Base-by-base conservation (phyloP, 2,888 invertebrate genomes). In the Stenodema calcarata region DNA sequence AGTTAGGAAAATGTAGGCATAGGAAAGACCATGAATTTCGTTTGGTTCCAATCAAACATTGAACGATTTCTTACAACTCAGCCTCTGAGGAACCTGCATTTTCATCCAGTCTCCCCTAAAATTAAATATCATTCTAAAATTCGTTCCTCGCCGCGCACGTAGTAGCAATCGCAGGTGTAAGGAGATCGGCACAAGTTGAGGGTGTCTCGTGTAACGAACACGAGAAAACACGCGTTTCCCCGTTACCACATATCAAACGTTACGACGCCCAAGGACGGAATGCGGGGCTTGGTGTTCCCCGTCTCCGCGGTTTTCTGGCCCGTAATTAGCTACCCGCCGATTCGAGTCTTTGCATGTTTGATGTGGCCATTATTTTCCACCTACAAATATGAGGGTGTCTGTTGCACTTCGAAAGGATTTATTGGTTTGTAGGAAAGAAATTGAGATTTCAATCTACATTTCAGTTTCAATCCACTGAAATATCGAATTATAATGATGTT, bases 211-310 rank as follows among this genome's bases (percentile, higher is more conserved):
- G 41, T 35, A 35, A 75, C 35, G 73, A 41, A 75, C 73, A 18
- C 35, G 1, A 75, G 73, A 30, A 62, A 41, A 41, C 73, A 35
- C 73, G 70, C 70, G 70, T 70, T 23, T 70, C 70, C 27, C 14
- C n/a, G 73, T 75, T 75, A 35, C 73, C 73, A n/a, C 73, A 75
- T 75, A 41, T 75, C 18, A 30, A 30, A 75, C 73, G 41, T 75
- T 75, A 35, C 35, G 73, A 35, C 73, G 73, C 41, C 73, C 73
- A 75, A 75, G 73, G 73, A 75, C 73, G 73, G 73, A 75, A 75
- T 75, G 73, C 73, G 35, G 35, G 70, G 28, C 30, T 70, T 27
- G 70, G 27, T 14, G 70, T 16, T 14, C 70, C 70, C 30, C 18
- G 70, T 70, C 70, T 27, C 30, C 27, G 73, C 73, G 73, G 73